Evolutionary conservation across 2,113 vertebrate species (phyloP).

Genomic region (Dascyllus trimaculatus): DNA sequence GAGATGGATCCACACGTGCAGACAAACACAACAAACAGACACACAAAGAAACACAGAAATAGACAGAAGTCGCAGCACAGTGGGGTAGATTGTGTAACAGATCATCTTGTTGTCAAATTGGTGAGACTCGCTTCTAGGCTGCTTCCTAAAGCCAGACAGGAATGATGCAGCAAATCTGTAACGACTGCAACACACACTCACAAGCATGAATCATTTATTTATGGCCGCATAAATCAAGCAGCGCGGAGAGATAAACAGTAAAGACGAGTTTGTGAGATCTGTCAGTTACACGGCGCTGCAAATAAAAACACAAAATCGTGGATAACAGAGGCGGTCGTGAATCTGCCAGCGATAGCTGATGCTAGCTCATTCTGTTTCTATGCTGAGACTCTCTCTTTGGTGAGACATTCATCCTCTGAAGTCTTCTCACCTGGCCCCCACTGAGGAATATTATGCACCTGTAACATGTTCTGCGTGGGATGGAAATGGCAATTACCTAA

Average conservation of each 20-base stretch:
- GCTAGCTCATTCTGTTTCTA: background rate
- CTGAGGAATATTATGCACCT: constrained; percentile 13
- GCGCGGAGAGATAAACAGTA: constrained; percentile 36
- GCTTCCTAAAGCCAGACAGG: constrained; percentile 64
- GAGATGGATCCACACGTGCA: constrained; percentile 3
- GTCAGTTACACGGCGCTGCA: constrained; percentile 52
- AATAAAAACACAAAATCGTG: constrained; percentile 40
- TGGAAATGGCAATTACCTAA: too few species aligned
- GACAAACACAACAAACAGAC: constrained; percentile 1
- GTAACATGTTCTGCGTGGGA: constrained; percentile 17
- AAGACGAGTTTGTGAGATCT: constrained; percentile 52
- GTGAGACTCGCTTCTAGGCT: constrained; percentile 23
- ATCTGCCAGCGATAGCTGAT: constrained; percentile 45
- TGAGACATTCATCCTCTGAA: constrained; percentile 24
- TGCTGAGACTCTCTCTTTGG: background rate
- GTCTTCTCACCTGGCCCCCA: constrained; percentile 9
- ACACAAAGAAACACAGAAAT: background rate
- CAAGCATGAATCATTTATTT: constrained; percentile 68
- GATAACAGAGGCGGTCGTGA: constrained; percentile 20
- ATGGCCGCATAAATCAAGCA: constrained; percentile 57
- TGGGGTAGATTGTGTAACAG: constrained; percentile 51
- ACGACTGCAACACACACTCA: constrained; percentile 63
- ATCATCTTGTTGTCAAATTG: constrained; percentile 54
- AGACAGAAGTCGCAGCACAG: constrained; percentile 14
- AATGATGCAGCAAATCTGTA: constrained; percentile 76